Conservation (phyloP, 2,888 invertebrate species). For the Vandiemenella viatica region DNA sequence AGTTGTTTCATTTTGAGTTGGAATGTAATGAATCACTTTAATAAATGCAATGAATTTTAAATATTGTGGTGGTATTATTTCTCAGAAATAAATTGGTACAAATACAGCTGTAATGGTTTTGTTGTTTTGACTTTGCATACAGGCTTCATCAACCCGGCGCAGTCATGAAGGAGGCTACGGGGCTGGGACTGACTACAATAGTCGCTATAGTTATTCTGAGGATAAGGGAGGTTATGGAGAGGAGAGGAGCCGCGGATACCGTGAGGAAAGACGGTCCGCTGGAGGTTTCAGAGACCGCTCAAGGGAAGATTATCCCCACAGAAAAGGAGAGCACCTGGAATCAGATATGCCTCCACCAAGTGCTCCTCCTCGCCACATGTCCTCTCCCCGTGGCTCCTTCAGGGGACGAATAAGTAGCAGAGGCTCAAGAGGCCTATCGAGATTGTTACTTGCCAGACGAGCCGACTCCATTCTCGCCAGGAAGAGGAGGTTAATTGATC, state of each 20-base stretch:
- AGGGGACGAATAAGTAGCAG: conserved; percentile 15
- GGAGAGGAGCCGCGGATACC: conserved; percentile 16
- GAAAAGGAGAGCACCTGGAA: conserved; percentile 13
- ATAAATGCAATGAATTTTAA: no score
- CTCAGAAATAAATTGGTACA: not conserved
- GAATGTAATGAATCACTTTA: no score
- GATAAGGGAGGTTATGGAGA: conserved; percentile 17
- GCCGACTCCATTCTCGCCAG: conserved; percentile 14
- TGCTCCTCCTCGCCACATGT: conserved; percentile 10
- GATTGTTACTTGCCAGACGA: conserved; percentile 15
- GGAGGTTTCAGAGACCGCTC: conserved; percentile 16
- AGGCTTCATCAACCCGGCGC: conserved; percentile 18
- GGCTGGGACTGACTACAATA: conserved; percentile 15
- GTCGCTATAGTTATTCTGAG: conserved; percentile 18
- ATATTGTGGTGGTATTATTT: not conserved
- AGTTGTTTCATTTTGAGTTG: no score
- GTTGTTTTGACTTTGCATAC: conserved; percentile 14
- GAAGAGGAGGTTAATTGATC: conserved; percentile 15
- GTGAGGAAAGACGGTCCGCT: conserved; percentile 17
- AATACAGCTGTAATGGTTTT: conserved; percentile 6
- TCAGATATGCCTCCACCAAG: conserved; percentile 14
- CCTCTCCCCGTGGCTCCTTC: conserved; percentile 16
- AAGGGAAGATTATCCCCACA: conserved; percentile 16
- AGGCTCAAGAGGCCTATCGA: conserved; percentile 15
- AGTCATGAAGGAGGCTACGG: conserved; percentile 18